Evolutionary conservation across 2,888 invertebrate species (phyloP).

Genomic region (Microctonus aethiopoides): DNA sequence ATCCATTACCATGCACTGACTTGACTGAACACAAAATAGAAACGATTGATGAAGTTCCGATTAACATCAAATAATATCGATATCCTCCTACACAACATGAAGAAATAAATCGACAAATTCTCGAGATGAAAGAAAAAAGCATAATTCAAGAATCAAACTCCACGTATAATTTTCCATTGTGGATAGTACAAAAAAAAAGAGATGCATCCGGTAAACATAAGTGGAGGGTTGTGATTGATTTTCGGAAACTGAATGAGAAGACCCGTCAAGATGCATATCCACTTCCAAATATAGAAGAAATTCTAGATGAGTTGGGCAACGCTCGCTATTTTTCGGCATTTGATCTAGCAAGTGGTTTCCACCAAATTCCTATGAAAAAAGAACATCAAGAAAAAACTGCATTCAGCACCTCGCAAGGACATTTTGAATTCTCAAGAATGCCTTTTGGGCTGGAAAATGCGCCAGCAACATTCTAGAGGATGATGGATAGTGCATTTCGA

Average conservation of each 20-base stretch:
- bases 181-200: constrained; percentile 41
- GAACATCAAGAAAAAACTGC: constrained; percentile 43
- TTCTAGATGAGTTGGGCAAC: constrained; percentile 46
- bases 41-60: constrained; percentile 33
- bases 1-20: constrained; percentile 25
- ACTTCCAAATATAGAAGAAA: constrained; percentile 47
- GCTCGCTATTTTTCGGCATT: constrained; percentile 47
- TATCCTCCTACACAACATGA: constrained; percentile 33
- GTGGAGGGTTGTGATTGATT: constrained; percentile 39
- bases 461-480: constrained; percentile 53
- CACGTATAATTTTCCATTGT: constrained; percentile 38
- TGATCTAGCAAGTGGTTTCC: constrained; percentile 49
- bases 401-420: constrained; percentile 43
- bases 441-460: too few species aligned
- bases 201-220: constrained; percentile 39
- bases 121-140: constrained; percentile 33
- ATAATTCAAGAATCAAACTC: constrained; percentile 22
- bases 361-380: constrained; percentile 46
- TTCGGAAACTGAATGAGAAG: constrained; percentile 37
- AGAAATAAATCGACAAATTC: too few species aligned
- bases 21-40: constrained; percentile 30
- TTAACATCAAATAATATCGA: constrained; percentile 37
- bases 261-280: constrained; percentile 40
- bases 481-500: constrained; percentile 52
- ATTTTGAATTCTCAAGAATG: constrained; percentile 47